Evolutionary conservation across 2,113 vertebrate species (phyloP).

Genomic region (Talpa occidentalis): DNA sequence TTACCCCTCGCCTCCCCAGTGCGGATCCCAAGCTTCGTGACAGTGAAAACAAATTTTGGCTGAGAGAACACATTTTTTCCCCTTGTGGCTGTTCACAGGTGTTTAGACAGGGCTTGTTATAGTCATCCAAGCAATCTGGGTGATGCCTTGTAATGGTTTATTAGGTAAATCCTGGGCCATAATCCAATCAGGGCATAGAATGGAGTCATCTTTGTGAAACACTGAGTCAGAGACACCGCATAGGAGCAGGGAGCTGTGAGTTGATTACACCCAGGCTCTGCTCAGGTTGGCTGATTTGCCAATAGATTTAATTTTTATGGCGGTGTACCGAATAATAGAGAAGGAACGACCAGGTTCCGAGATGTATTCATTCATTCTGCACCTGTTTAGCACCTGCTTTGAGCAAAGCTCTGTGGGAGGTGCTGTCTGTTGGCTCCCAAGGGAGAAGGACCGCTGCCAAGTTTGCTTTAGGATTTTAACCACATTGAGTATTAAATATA

Average conservation of each 20-base stretch:
- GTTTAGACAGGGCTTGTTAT: neutral
- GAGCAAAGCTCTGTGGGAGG: neutral
- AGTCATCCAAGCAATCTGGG: neutral
- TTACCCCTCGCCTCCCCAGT: neutral
- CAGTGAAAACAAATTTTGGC: neutral
- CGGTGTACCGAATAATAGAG: neutral
- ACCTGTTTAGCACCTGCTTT: neutral
- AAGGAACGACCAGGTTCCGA: neutral
- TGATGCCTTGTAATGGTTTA: neutral
- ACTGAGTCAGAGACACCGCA: rapidly evolving
- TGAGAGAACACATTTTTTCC: neutral
- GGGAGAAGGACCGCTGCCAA: neutral
- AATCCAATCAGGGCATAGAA: neutral
- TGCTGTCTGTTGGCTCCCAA: neutral
- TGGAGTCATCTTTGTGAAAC: neutral
- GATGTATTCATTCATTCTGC: neutral
- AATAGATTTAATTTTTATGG: neutral
- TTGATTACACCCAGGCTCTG: neutral
- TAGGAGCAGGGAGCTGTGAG: neutral
- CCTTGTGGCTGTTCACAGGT: neutral
- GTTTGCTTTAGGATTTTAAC: neutral
- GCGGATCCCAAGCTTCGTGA: neutral
- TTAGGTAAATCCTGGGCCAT: neutral
- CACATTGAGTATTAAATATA: neutral
- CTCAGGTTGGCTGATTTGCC: neutral